Base-by-base conservation (phyloP, 2,113 vertebrate species). In the Apodemus speciosus region DNA sequence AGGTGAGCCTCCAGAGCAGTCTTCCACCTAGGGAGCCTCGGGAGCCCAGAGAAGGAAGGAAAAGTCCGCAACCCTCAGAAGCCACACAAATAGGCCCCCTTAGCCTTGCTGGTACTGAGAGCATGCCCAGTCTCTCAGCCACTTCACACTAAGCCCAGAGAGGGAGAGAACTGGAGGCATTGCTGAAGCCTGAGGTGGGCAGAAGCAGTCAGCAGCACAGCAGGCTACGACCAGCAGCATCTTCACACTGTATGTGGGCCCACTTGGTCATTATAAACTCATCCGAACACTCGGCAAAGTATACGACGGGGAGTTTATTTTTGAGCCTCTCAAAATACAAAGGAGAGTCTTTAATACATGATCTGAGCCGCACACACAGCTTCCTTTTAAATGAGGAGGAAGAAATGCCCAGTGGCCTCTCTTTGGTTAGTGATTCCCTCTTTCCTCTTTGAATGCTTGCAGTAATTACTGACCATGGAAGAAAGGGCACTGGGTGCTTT, bases 261-360 rank as follows among this genome's bases (percentile, higher is more conserved):
- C n/a, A 20, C 60, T 93, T 53, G 4, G 71, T 92, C 89, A 94
- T 95, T 92, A 93, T 40, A 92, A 96, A 95, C 92, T 87, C 96
- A 81, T 81, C 94, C 89, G 92, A 92, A 91, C 91, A 84, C 93
- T 94, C 85, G 51, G 89, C 90, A 51, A 95, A 94, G 62, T 51
- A 71, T 92, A 92, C 95, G 79, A 60, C 38, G 30, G 92, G 93
- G 95, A 94, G 89, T 95, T 97, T 95, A 96, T 96, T 97, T 96
- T 46, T 80, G 62, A 96, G 89, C 72, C 87, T 95, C 90, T 91
- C 91, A 18, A 88, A 95, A 95, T 81, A 88, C 92, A 96, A 95
- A 94, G 71, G 85, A 92, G 60, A 91, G 80, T 69, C 71, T 88
- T 72, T 79, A 89, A 51, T 14, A 9, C 20, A 18, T 51, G 60